Percentiles rank a stretch among this genome's conserved stretches.
phyloP scores from a whole-genome alignment of 1,140 invertebrate genomes.

The Drosophila sp. region DNA sequence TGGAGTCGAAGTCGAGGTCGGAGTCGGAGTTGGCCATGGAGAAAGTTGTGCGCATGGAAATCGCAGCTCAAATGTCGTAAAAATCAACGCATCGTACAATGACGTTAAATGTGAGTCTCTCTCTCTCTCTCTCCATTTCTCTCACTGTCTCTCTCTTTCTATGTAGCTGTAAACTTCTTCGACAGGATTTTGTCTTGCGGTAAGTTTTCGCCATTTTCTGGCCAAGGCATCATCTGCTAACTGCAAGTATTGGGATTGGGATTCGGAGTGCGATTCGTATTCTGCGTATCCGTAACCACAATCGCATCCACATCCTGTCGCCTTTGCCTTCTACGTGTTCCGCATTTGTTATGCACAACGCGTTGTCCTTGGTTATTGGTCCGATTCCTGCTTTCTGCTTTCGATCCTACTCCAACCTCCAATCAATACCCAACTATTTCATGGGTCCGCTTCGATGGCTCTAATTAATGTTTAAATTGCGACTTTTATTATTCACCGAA shows the following conservation, averaged over 20 bases:
- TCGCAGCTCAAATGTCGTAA: constrained; percentile 71
- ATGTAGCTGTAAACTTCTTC: constrained; percentile 45
- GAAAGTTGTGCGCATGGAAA: constrained; percentile 55
- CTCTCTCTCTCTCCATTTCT: background rate
- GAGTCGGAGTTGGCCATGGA: constrained; percentile 33
- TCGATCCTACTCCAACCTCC: background rate
- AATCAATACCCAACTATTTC: constrained; percentile 51
- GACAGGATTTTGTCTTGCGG: constrained; percentile 63
- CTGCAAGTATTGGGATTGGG: constrained; percentile 1
- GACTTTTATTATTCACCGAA: constrained; percentile 67
- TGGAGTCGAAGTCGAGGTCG: constrained; percentile 48
- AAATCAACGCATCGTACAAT: constrained; percentile 67
- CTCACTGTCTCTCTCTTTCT: background rate
- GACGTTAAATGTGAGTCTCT: constrained; percentile 63
- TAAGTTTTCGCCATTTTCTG: constrained; percentile 58
- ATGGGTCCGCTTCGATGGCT: constrained; percentile 62
- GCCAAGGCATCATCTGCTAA: constrained; percentile 21
- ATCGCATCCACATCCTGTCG: constrained; percentile 49
- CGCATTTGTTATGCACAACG: constrained; percentile 64
- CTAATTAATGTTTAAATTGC: constrained; percentile 80
- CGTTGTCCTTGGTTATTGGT: constrained; percentile 34
- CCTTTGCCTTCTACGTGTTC: constrained; percentile 56
- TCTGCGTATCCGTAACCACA: constrained; percentile 50
- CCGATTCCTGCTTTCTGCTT: constrained; percentile 17
- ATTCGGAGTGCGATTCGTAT: constrained; percentile 12